Percentiles rank a stretch among this genome's conserved stretches.
These are phyloP conservation scores for Lepidiolamprologus cunningtoni DNA, from an alignment of 2,113 vertebrate species.

Conservation along the genomic window DNA sequence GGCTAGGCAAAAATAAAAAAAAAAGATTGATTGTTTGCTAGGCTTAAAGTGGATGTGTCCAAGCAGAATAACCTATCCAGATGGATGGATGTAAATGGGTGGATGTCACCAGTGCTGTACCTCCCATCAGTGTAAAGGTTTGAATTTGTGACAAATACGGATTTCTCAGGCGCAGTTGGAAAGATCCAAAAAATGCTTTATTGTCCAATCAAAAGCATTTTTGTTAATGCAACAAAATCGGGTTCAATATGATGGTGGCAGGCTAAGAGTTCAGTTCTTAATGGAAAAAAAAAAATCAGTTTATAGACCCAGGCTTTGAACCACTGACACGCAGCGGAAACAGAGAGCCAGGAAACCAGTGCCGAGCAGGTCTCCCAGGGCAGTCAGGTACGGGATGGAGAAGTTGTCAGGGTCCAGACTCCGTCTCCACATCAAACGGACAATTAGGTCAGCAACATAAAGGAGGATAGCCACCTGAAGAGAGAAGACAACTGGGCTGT, in stretches of 20 bases:
- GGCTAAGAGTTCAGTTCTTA: neutral
- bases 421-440: constrained; percentile 83
- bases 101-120: neutral
- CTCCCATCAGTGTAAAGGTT: neutral
- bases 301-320: constrained; percentile 44
- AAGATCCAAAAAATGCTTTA: neutral
- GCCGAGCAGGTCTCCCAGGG: constrained; percentile 90
- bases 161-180: neutral
- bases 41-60: neutral
- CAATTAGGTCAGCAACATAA: constrained; percentile 84
- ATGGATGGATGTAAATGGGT: neutral
- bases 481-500: neutral
- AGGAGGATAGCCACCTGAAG: constrained; percentile 85
- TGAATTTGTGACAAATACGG: neutral
- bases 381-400: constrained; percentile 97
- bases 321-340: constrained; percentile 70
- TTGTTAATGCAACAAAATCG: neutral
- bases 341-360: constrained; percentile 86
- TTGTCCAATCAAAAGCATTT: constrained; percentile 15
- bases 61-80: neutral
- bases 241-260: neutral
- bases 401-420: constrained; percentile 91
- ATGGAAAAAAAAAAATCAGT: neutral
- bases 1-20: neutral
- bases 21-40: neutral